These are phyloP conservation scores for Nymphicus hollandicus DNA, from an alignment of 2,113 vertebrate genomes.

Conservation along the genomic window DNA sequence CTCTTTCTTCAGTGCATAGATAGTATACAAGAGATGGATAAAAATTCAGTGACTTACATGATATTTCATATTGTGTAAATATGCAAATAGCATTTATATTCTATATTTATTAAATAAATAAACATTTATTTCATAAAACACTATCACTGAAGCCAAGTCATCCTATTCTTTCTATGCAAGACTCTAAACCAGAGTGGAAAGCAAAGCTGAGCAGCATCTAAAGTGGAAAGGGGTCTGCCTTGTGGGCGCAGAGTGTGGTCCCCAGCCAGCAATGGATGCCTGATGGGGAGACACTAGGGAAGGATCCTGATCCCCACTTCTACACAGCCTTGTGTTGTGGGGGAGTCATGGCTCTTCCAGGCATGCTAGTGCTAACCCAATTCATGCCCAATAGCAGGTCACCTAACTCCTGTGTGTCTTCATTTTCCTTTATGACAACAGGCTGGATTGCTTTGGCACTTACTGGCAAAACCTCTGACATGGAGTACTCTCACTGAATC, in stretches of 20 bases:
- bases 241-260: rapidly evolving
- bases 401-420: neutral
- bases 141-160: neutral
- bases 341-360: neutral
- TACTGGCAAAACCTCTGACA: neutral
- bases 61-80: neutral
- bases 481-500: rapidly evolving
- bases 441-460: neutral
- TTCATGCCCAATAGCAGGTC: neutral
- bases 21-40: neutral
- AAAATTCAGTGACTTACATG: neutral
- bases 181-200: neutral
- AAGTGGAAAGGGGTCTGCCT: neutral
- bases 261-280: neutral
- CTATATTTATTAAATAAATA: too few species aligned
- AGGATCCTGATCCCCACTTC: neutral
- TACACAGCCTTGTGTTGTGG: rapidly evolving
- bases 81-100: neutral
- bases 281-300: neutral
- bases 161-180: neutral
- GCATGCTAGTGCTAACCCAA: neutral
- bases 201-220: neutral
- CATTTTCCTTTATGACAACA: neutral
- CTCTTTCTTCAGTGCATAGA: neutral
- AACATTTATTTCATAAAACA: neutral